Base-by-base conservation (phyloP, 2,888 invertebrate genomes). In the Amblyjoppa proteus region DNA sequence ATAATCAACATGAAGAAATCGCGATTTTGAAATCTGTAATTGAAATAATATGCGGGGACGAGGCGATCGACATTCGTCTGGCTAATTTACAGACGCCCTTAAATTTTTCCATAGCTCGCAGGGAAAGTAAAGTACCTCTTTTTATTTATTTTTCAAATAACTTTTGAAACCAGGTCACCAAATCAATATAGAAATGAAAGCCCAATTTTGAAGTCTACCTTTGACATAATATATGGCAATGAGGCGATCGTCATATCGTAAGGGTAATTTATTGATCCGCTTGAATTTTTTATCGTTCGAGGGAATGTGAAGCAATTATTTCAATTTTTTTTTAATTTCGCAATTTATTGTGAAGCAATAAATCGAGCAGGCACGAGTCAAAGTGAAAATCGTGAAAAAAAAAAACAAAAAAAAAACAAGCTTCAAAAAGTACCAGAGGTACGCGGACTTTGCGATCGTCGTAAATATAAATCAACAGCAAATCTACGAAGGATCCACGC, bases 61-160 rank as follows among this genome's bases (percentile, higher is more conserved):
- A 38, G 38, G 68, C 45, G 75, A 70, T 70, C 9, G 75, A 76
- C 61, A 38, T 76, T 80, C 71, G 56, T 51, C 20, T 31, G 56
- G 76, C 51, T 76, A 56, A 84, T 80, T 58, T 25, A 45, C 6
- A 25, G 56, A 56, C 7, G 6, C 56, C 1, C 25, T 56, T 20
- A 11, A 25, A 25, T 25, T 56, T 56, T 56, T 56, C 3, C 7
- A 0, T 11, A 0, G 41, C 11, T 41, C 11, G 11, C 20, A 11
- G 41, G 9, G 41, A 41, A 41, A 11, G 11, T 38, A 9, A 38
- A 7, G 38, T 11, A 41, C 9, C 38, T 38, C 7, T 9, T 9
- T 38, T 38, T 9, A 11, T 41, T 11, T 41, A 34, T 41, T 11
- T 38, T 38, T 38, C 7, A 1, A 9, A 9, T 38, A 38, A 38